Evolutionary conservation across 1,140 invertebrate species (phyloP).

Genomic region (honey bee (Apis mellifera)): Amel_HAv3.1 CM009940.2:8939001-8939500

Average conservation of each 20-base stretch:
- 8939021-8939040: neutral
- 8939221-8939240: slow-evolving; percentile 13
- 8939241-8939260: slow-evolving; percentile 15
- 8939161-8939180: slow-evolving; percentile 7
- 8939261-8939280: slow-evolving; percentile 64
- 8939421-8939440: neutral
- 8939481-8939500: slow-evolving; percentile 34
- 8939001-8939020: too few species aligned
- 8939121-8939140: slow-evolving; percentile 15
- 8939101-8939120: too few species aligned
- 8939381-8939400: slow-evolving; percentile 53
- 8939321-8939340: slow-evolving; percentile 24
- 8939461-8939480: slow-evolving; percentile 45
- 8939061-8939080: neutral
- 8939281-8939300: slow-evolving; percentile 74
- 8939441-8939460: slow-evolving; percentile 1
- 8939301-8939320: slow-evolving; percentile 70
- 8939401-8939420: slow-evolving; percentile 52
- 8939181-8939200: neutral
- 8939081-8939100: too few species aligned
- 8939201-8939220: slow-evolving; percentile 5
- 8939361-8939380: neutral
- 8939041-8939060: slow-evolving; percentile 3
- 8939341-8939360: neutral
- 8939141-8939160: slow-evolving; percentile 9